Percentiles rank a stretch among this genome's conserved stretches.
phyloP scores from a whole-genome alignment of 2,113 vertebrate genomes.

The Lycaon pictus region DNA sequence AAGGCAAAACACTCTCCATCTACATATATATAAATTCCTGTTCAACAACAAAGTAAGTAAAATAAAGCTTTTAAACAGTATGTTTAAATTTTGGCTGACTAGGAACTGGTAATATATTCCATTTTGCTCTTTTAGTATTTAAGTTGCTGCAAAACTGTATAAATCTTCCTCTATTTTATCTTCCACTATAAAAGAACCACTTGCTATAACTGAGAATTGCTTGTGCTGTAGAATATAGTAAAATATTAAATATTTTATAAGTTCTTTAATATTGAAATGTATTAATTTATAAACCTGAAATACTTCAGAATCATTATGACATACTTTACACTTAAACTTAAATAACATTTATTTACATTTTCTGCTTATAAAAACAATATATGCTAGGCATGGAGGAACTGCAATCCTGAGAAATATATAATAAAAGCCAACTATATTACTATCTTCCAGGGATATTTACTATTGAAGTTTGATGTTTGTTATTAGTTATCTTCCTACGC shows the following conservation, averaged over 20 bases:
- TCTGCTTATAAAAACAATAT: background rate
- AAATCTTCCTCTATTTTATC: slow-evolving; percentile 2
- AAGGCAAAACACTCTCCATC: background rate
- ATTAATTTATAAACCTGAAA: slow-evolving; percentile 8
- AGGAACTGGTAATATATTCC: background rate
- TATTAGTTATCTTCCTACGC: background rate
- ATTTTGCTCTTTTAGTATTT: background rate
- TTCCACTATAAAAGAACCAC: background rate
- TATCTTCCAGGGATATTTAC: background rate
- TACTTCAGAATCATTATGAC: background rate
- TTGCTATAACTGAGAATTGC: background rate
- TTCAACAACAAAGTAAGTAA: background rate
- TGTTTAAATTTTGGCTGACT: slow-evolving; percentile 10
- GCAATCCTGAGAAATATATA: background rate
- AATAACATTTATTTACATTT: background rate
- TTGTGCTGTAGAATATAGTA: background rate
- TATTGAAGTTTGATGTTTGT: background rate
- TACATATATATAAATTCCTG: background rate
- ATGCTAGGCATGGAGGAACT: background rate
- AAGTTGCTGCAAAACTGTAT: slow-evolving; percentile 2
- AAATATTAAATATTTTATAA: slow-evolving; percentile 44
- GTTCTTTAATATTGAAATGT: background rate
- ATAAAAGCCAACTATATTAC: background rate
- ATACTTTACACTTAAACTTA: slow-evolving; percentile 16
- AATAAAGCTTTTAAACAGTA: background rate